Evolutionary conservation across 2,888 invertebrate genomes (phyloP), one percentile per base, ranked within the genome.

Genomic region (Xiphydria camelus): DNA sequence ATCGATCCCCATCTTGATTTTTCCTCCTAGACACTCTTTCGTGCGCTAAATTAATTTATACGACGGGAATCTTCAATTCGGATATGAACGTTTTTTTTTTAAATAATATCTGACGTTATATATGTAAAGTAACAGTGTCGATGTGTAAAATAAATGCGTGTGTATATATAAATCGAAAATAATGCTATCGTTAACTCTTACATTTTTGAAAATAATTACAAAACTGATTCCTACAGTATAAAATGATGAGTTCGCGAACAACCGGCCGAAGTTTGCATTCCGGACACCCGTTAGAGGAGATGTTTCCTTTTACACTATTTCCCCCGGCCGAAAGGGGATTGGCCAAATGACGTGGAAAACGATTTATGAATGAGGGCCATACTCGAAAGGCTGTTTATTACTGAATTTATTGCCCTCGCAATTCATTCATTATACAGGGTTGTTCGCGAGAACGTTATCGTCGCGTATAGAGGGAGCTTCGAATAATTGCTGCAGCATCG

Each of bases 371-470:
- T 43, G 38, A 25, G 42, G 42, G 42, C 43, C 33, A 33, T 25
- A 41, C 42, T 41, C 37, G 32, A 35, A 38, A 45, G 42, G 45
- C 45, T 47, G 45, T 47, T 49, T 47, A 51, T 51, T 45, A 34
- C 33, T 20, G 39, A 44, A 53, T 55, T 53, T 55, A 51, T 53
- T 36, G 45, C 39, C 25, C 47, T 38, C 44, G 49, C 45, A 47
- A 49, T 53, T 47, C 47, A 46, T 41, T 23, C 35, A 15, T 12
- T 29, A 29, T 29, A 14, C 12, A 12, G 29, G 12, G 9, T 14
- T 15, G 5, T 12, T 12, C 29, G 15, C 14, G 12, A 29, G 29
- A 29, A 4, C 12, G 15, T 7, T 15, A 15, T 2, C 14, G 29
- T 14, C 5, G 12, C 29, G 12, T 14, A 29, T 12, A 29, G 29